Base-by-base conservation (phyloP, 2,888 invertebrate species). In the Ecliptopera silaceata region DNA sequence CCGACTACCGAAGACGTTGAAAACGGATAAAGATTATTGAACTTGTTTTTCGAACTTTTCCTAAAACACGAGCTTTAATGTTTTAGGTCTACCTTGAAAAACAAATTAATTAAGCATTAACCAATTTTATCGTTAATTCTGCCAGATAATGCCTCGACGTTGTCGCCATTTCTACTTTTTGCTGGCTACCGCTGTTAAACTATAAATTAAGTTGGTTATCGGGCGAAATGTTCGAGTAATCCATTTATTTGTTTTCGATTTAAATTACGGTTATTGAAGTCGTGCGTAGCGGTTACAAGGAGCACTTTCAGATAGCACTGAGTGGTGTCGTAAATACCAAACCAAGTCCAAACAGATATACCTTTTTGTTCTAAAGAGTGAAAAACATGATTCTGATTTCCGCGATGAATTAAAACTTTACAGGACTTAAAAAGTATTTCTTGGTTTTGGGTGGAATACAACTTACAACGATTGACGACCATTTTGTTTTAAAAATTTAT, bases 171-270 rank as follows among this genome's bases (percentile, higher is more conserved):
- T 48, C 18, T 46, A 58, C 53, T 49, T 53, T 54, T 50, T 43
- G 50, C 34, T 22, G 31, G 41, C 36, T 50, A 32, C 45, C 36
- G 36, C 20, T 42, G 54, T 32, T 47, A 52, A 51, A 47, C 45
- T 31, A 59, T 59, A 54, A 59, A 46, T 59, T 45, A 49, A 26
- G 45, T 13, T 45, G 32, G 39, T 58, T 58, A 53, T 53, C 58
- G 48, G 36, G 46, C 36, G 38, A 36, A 50, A 51, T 51, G 56
- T 22, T 36, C 50, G 15, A 51, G 50, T 43, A 36, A 51, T 56
- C 46, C 51, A 22, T 56, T 56, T 56, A 51, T 56, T 56, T 56
- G 56, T 56, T 56, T 53, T 41, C 51, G 29, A 56, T 56, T 51
- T 51, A 56, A 56, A 34, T 51, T 51, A 56, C 38, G 46, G 46